Conservation (phyloP, 2,888 invertebrate genomes). For the Melolontha melolontha region DNA sequence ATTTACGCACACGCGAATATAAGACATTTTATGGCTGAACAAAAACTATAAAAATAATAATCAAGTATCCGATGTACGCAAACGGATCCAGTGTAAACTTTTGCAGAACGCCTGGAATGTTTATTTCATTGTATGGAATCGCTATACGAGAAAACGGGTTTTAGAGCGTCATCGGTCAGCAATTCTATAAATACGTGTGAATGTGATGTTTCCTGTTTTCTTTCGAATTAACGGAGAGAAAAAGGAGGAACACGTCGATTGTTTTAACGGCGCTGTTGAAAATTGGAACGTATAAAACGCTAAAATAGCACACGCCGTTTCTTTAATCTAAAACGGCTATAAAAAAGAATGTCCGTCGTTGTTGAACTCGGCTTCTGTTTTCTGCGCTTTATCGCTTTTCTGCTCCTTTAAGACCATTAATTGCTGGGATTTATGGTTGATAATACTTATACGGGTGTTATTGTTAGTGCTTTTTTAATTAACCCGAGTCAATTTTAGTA, state of each 20-base stretch:
- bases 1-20: slow-evolving; percentile 15
- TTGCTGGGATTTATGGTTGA: slow-evolving; percentile 24
- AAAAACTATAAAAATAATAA: slow-evolving; percentile 25
- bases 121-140: slow-evolving; percentile 10
- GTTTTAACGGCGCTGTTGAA: slow-evolving; percentile 35
- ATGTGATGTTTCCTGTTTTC: slow-evolving; percentile 39
- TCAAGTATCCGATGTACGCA: slow-evolving; percentile 1
- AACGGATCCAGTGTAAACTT: neutral
- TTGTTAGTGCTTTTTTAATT: slow-evolving; percentile 20
- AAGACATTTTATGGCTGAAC: slow-evolving; percentile 19
- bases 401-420: slow-evolving; percentile 28
- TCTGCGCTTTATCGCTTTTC: slow-evolving; percentile 29
- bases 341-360: slow-evolving; percentile 35
- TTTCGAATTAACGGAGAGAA: slow-evolving; percentile 35
- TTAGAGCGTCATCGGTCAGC: slow-evolving; percentile 26
- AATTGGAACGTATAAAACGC: slow-evolving; percentile 38
- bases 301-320: slow-evolving; percentile 38
- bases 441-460: slow-evolving; percentile 4
- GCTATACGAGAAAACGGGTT: slow-evolving; percentile 12
- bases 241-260: slow-evolving; percentile 35
- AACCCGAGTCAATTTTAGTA: slow-evolving; percentile 1
- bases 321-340: slow-evolving; percentile 37
- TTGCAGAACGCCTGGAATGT: slow-evolving; percentile 22
- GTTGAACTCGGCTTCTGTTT: slow-evolving; percentile 25
- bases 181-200: slow-evolving; percentile 36